Base-by-base conservation (phyloP, 2,113 vertebrate species). In the Natator depressus region DNA sequence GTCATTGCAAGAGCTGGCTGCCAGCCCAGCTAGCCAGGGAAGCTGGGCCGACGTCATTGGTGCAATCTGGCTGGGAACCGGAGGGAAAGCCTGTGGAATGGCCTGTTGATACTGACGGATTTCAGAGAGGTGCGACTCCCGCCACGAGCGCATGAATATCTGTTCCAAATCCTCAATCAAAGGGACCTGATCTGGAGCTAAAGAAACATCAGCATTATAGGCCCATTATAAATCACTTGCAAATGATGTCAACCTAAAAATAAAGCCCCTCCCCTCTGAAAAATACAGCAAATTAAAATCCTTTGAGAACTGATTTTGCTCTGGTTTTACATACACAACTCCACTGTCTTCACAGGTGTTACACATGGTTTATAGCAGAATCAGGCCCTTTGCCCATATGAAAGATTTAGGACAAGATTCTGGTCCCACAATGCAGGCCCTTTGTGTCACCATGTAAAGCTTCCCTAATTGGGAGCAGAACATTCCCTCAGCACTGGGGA, bases 111-210 rank as follows among this genome's bases (percentile, higher is more conserved):
- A 99, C 97, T 99, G 99, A 16, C 99, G 98, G 93, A 99, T 99
- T 96, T 99, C 99, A 0, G 98, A 98, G 65, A 99, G 98, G 96
- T 99, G 99, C 0, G 99, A 99, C 81, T 99, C 99, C 1, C 99
- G 98, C 99, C 99, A 99, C 0, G 99, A 99, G 83, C 99, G 99
- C 99, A 99, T 99, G 96, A 99, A 99, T 95, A 99, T 99, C 95
- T 99, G 99, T 96, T 99, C 99, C 98, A 99, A 96, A 95, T 99
- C 99, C 93, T 99, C 99, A 94, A 99, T 99, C 94, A 99, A 97
- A 14, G 99, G 99, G 38, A 99, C 99, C 97, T 99, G 99, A 97
- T 99, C 99, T 0, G 99, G 98, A 22, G 99, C 99, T 99, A 57
- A 81, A 88, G 54, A 53, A 62, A 72, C 57, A 57, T 16, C 0